These are phyloP conservation scores for Syrista parreyssii DNA, from an alignment of 2,888 invertebrate genomes.

Conservation along the genomic window DNA sequence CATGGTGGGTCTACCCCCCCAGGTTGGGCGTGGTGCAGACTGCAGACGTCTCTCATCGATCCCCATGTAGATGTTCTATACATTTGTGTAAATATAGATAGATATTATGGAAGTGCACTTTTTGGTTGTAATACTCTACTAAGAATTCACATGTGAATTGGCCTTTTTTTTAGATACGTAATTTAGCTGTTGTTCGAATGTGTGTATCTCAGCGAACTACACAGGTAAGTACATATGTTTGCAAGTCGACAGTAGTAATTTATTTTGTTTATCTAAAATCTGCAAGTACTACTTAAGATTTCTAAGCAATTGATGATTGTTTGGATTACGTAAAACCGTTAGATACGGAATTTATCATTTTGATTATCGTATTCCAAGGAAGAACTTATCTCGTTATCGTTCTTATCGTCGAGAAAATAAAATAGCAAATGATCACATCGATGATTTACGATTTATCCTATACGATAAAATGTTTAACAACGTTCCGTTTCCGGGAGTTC, in stretches of 20 bases:
- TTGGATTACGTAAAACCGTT: neutral
- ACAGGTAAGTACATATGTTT: neutral
- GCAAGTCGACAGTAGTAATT: neutral
- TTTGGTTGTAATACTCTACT: neutral
- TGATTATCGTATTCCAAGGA: neutral
- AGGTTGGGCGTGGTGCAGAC: constrained; percentile 55
- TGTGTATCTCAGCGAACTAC: neutral
- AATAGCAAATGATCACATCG: neutral
- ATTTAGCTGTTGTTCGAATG: neutral
- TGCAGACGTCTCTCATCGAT: constrained; percentile 58
- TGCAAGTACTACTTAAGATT: neutral
- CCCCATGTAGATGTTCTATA: constrained; percentile 25
- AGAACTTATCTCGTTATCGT: neutral
- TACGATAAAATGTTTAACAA: neutral
- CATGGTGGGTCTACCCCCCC: constrained; percentile 46
- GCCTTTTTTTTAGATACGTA: too few species aligned
- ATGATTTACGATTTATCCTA: neutral
- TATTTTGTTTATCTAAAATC: neutral
- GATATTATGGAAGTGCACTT: neutral
- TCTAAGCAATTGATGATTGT: neutral
- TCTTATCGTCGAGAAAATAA: neutral
- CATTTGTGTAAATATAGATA: neutral
- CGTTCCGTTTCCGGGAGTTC: neutral
- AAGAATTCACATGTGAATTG: neutral
- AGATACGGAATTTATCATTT: neutral